These are phyloP conservation scores for Acanthochromis polyacanthus DNA, from an alignment of 2,113 vertebrate species.

Conservation along the genomic window DNA sequence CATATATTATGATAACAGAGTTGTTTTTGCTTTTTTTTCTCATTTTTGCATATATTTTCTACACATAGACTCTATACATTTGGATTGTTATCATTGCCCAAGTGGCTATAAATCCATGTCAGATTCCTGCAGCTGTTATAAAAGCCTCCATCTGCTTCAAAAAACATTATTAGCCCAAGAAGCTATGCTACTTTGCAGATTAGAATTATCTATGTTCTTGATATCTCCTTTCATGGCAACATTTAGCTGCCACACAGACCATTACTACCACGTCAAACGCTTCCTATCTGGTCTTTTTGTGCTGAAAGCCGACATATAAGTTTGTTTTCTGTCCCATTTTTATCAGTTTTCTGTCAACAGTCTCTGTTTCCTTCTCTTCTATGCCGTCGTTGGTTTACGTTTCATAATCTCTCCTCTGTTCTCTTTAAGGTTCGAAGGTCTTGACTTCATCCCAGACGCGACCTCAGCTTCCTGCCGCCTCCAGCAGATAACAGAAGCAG, in stretches of 20 bases:
- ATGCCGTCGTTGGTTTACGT: not conserved
- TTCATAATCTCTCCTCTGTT: not conserved
- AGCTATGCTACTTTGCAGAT: no score
- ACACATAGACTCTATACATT: no score
- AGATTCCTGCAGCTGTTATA: no score
- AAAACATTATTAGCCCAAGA: no score
- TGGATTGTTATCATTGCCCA: no score
- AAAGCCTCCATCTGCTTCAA: no score
- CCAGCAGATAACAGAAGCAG: conserved; percentile 43
- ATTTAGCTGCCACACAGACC: not conserved
- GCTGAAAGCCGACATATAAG: conserved; percentile 16
- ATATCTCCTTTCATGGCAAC: not conserved
- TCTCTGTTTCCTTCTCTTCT: not conserved
- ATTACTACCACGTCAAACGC: no score
- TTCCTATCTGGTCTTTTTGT: not conserved
- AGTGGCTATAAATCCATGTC: no score
- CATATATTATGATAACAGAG: no score
- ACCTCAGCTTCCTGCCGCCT: conserved; percentile 57
- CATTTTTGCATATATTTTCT: no score
- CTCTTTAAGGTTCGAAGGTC: conserved; percentile 22
- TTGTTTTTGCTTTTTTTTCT: no score
- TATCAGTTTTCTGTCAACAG: not conserved
- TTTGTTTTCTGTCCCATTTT: conserved; percentile 7
- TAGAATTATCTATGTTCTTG: not conserved
- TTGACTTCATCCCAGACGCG: conserved; percentile 39